A percentile compares a stretch with the other conserved stretches of the same genome.
Evolutionary conservation across 1,140 invertebrate species (phyloP).

Genomic region (Eumeta japonica): DNA sequence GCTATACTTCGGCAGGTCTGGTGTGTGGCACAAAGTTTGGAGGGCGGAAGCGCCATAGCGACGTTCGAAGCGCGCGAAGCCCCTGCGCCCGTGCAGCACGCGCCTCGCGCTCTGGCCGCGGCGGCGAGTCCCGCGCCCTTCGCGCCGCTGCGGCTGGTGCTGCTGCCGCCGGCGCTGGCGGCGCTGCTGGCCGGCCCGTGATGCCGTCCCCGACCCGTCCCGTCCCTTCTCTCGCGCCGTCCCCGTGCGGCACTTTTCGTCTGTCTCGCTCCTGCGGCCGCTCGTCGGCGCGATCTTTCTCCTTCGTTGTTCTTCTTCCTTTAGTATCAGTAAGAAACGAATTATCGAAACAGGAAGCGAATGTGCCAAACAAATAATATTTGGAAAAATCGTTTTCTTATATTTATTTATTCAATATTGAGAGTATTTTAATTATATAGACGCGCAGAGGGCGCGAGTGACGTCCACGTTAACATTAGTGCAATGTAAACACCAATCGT

Average conservation of each 20-base stretch:
- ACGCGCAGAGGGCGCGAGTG: too few relatives aligned
- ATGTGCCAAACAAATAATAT: slow-evolving; percentile 47
- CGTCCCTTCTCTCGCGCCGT: slow-evolving; percentile 6
- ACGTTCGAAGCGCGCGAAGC: slow-evolving; percentile 30
- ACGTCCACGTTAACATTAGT: too few relatives aligned
- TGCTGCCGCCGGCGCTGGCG: too few relatives aligned
- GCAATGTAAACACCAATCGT: slow-evolving; percentile 32
- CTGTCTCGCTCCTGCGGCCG: not conserved
- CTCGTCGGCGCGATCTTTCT: too few relatives aligned
- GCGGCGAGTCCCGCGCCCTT: not conserved
- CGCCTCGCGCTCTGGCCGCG: slow-evolving; percentile 27
- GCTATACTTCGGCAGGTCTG: slow-evolving; percentile 15
- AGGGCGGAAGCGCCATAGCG: slow-evolving; percentile 30
- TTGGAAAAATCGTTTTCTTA: slow-evolving; percentile 34
- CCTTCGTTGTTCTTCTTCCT: too few relatives aligned
- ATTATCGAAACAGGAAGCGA: slow-evolving; percentile 27
- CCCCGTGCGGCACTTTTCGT: not conserved
- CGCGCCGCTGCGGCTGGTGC: not conserved
- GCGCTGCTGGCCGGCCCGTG: too few relatives aligned
- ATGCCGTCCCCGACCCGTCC: too few relatives aligned
- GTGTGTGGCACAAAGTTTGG: slow-evolving; percentile 27
- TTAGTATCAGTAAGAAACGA: too few relatives aligned
- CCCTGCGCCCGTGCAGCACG: slow-evolving; percentile 30
- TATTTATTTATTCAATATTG: slow-evolving; percentile 18
- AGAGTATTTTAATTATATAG: slow-evolving; percentile 19